phyloP scores from a whole-genome alignment of 2,888 invertebrate species.

The Drosophila mimica region DNA sequence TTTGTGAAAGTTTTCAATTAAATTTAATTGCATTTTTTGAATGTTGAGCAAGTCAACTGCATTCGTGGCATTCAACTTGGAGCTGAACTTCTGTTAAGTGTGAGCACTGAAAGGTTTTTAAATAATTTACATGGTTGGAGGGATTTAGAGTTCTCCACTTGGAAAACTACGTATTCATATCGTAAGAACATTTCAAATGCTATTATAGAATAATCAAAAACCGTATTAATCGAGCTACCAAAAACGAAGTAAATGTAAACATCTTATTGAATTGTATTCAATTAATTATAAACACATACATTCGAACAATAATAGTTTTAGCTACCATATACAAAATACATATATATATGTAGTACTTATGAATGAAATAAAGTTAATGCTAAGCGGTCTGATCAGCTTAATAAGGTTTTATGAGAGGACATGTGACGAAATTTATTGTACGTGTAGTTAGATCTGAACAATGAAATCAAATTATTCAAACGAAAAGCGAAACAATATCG shows the following conservation, averaged over 20 bases:
- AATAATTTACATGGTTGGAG: constrained; percentile 10
- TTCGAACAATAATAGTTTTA: constrained; percentile 77
- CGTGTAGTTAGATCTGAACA: constrained; percentile 68
- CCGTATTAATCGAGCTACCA: constrained; percentile 40
- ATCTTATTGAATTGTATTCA: constrained; percentile 47
- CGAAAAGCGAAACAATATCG: constrained; percentile 45
- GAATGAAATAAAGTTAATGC: constrained; percentile 34
- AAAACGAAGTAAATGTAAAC: constrained; percentile 13
- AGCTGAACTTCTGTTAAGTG: constrained; percentile 4
- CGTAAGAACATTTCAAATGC: constrained; percentile 44
- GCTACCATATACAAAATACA: constrained; percentile 53
- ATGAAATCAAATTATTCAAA: constrained; percentile 52
- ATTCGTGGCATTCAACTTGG: constrained; percentile 6
- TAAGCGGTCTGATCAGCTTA: constrained; percentile 49
- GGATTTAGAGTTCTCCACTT: constrained; percentile 1
- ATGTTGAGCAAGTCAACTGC: constrained; percentile 16
- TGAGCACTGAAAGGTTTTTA: constrained; percentile 26
- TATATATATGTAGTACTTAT: constrained; percentile 19
- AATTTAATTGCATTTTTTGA: constrained; percentile 40
- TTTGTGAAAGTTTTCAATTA: constrained; percentile 52
- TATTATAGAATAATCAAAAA: constrained; percentile 64
- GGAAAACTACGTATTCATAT: constrained; percentile 36
- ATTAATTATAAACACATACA: constrained; percentile 54
- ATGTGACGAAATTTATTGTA: constrained; percentile 49
- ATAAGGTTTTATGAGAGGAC: constrained; percentile 43